Evolutionary conservation across 2,888 invertebrate species (phyloP).

Genomic region (Synanthedon vespiformis): DNA sequence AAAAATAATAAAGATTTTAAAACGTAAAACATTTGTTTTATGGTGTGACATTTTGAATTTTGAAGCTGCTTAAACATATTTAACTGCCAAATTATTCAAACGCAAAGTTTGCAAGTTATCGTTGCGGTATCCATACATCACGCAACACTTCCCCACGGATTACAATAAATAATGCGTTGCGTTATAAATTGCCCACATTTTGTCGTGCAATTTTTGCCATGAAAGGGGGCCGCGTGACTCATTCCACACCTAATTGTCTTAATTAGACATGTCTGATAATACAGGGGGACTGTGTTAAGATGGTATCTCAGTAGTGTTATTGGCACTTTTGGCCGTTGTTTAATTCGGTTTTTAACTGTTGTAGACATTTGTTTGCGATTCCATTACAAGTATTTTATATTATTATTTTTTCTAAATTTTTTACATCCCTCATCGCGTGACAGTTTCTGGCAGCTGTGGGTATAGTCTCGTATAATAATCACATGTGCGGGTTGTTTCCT

Average conservation of each 20-base stretch:
- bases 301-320: background rate
- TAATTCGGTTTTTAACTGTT: too few relatives aligned
- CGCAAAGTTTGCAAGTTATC: too few relatives aligned
- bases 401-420: too few relatives aligned
- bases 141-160: background rate
- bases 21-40: conserved; percentile 5
- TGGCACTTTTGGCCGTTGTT: too few relatives aligned
- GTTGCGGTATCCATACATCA: background rate
- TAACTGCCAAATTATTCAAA: conserved; percentile 1
- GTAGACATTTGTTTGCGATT: too few relatives aligned
- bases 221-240: conserved; percentile 4
- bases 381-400: too few relatives aligned
- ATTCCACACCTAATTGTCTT: conserved; percentile 7
- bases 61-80: background rate
- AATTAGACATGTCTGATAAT: conserved; percentile 1
- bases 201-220: conserved; percentile 4
- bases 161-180: background rate
- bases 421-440: too few relatives aligned
- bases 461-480: too few relatives aligned
- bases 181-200: conserved; percentile 13
- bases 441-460: too few relatives aligned
- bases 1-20: too few relatives aligned
- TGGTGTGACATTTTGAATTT: too few relatives aligned
- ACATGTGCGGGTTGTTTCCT: too few relatives aligned
- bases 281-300: conserved; percentile 3